Percentiles rank a stretch among this genome's conserved stretches.
Evolutionary conservation across 2,888 invertebrate genomes (phyloP).

Genomic region (Strigamia crassipes): DNA sequence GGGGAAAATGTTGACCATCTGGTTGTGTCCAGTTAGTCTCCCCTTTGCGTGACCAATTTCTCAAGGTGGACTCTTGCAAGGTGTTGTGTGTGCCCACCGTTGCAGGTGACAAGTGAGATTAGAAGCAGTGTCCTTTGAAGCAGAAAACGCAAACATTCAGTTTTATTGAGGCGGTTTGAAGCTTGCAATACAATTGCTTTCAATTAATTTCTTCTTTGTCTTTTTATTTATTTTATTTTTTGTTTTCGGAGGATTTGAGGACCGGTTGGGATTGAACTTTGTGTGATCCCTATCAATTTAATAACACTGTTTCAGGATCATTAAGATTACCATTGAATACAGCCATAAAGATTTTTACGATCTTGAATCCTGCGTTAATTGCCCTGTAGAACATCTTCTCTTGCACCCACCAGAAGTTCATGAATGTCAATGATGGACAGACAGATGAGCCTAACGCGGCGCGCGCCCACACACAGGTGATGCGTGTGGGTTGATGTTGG

Average conservation of each 20-base stretch:
- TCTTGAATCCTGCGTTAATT: slow-evolving; percentile 8
- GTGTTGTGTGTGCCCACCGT: slow-evolving; percentile 25
- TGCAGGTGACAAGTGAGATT: slow-evolving; percentile 26
- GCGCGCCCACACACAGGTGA: slow-evolving; percentile 25
- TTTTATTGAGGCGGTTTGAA: slow-evolving; percentile 1
- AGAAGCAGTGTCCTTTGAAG: slow-evolving; percentile 24
- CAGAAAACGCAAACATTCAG: not conserved
- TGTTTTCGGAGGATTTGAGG: not conserved
- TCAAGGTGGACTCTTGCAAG: slow-evolving; percentile 19
- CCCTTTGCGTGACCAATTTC: slow-evolving; percentile 21
- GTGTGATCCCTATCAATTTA: slow-evolving; percentile 28
- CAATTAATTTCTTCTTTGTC: not conserved
- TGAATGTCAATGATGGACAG: slow-evolving; percentile 34
- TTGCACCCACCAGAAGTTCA: slow-evolving; percentile 26
- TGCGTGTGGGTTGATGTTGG: not conserved
- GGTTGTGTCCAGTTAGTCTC: not conserved
- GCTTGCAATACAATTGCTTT: not conserved
- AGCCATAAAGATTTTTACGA: slow-evolving; percentile 24
- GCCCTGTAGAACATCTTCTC: slow-evolving; percentile 10
- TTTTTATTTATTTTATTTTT: not conserved
- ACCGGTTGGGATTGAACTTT: not conserved
- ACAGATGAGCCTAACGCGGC: slow-evolving; percentile 15
- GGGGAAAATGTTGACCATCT: slow-evolving; percentile 17
- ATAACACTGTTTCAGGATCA: slow-evolving; percentile 32
- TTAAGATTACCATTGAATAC: slow-evolving; percentile 28